Percentiles rank a stretch among this genome's conserved stretches.
Conservation (phyloP, 2,888 invertebrate genomes). For the Habrosyne pyritoides region DNA sequence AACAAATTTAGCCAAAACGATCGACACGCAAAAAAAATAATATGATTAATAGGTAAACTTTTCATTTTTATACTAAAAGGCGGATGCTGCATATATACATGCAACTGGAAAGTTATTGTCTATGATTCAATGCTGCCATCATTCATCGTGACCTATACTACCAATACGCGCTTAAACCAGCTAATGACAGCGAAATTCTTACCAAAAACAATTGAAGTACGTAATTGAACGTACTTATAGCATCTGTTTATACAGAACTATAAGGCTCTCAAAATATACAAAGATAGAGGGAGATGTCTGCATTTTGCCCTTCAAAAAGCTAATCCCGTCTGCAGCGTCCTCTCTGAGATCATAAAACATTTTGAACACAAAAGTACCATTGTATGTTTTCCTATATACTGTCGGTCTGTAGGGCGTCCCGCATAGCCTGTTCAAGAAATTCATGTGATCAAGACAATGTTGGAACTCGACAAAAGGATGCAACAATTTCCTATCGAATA, state of each 20-base stretch:
- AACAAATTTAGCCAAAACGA: no score
- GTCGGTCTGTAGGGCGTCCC: slow-evolving; percentile 35
- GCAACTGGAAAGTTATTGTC: no score
- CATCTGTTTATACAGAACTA: not conserved
- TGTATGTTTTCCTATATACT: slow-evolving; percentile 36
- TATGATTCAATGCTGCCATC: no score
- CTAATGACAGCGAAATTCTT: not conserved
- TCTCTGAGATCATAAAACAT: slow-evolving; percentile 17
- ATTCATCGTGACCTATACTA: no score
- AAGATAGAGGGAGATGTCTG: not conserved
- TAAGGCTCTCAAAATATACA: not conserved
- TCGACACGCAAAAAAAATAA: no score
- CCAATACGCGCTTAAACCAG: no score
- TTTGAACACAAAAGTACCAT: slow-evolving; percentile 46
- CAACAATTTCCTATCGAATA: slow-evolving; percentile 26
- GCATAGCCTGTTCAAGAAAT: slow-evolving; percentile 48
- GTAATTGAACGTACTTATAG: not conserved
- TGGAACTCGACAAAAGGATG: slow-evolving; percentile 42
- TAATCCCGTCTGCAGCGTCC: not conserved
- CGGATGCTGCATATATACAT: no score
- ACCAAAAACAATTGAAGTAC: no score
- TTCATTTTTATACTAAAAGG: no score
- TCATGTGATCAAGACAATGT: slow-evolving; percentile 42
- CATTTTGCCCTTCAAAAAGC: not conserved
- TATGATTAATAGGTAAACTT: no score